Conservation (phyloP, 2,113 vertebrate species). For the Neolamprologus fasciatus region DNA sequence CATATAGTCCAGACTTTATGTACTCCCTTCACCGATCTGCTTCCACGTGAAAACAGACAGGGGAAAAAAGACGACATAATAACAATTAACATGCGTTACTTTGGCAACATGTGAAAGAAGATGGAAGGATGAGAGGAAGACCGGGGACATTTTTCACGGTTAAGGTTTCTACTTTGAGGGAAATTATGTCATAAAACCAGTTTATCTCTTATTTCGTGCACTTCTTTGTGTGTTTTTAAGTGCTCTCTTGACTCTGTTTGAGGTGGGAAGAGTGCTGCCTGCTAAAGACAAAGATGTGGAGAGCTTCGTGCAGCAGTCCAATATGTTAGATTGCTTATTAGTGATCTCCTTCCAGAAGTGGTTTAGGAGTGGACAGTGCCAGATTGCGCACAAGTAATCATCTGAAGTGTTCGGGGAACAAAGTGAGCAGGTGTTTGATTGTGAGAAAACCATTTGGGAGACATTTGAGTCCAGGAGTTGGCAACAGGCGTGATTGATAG, state of each 20-base stretch:
- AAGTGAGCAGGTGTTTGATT: slow-evolving; percentile 48
- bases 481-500: slow-evolving; percentile 20
- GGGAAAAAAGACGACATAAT: neutral
- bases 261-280: neutral
- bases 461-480: slow-evolving; percentile 39
- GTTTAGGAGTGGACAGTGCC: neutral
- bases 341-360: slow-evolving; percentile 25
- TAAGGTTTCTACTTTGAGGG: neutral
- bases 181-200: neutral
- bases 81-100: neutral
- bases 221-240: neutral
- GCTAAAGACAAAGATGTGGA: neutral
- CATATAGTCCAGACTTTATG: neutral
- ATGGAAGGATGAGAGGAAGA: neutral
- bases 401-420: slow-evolving; percentile 30
- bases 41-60: neutral
- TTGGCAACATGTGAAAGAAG: neutral
- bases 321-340: slow-evolving; percentile 31
- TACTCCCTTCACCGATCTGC: neutral
- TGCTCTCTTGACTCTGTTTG: neutral
- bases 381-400: slow-evolving; percentile 42
- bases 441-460: slow-evolving; percentile 30
- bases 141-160: neutral
- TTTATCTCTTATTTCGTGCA: neutral
- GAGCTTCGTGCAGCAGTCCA: neutral